A percentile compares a stretch with the other conserved stretches of the same genome.
Evolutionary conservation across 2,797 vertebrate species (phyloP).

Genomic region (Pantherophis alleghaniensis): DNA sequence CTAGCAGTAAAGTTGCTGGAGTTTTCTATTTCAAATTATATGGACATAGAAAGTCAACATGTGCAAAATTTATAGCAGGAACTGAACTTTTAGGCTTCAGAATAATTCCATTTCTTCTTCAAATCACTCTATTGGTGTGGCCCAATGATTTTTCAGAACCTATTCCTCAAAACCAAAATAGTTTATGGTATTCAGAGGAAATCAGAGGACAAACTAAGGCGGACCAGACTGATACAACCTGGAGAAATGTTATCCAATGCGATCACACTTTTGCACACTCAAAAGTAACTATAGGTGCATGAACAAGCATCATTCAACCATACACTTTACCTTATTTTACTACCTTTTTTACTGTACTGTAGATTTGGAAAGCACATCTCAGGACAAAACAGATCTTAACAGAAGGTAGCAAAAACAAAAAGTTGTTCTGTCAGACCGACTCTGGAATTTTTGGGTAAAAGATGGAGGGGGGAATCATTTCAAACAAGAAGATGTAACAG

Average conservation of each 20-base stretch:
- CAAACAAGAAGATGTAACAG: neutral
- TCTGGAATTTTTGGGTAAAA: neutral
- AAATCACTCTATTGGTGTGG: neutral
- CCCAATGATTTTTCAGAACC: neutral
- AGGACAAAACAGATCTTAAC: neutral
- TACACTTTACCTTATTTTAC: too few species aligned
- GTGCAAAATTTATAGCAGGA: neutral
- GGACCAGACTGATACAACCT: neutral
- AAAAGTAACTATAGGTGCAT: neutral
- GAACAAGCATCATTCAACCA: neutral
- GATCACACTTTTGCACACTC: neutral
- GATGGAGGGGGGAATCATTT: neutral
- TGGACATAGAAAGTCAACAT: neutral
- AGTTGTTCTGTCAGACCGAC: neutral
- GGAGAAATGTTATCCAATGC: neutral
- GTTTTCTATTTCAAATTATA: neutral
- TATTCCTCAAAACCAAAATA: neutral
- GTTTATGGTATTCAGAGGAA: neutral
- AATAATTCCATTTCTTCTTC: neutral
- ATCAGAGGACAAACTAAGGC: neutral
- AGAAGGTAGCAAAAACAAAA: neutral
- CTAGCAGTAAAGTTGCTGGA: neutral
- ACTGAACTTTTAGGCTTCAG: neutral
- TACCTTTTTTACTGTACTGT: neutral
- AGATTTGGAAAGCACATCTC: neutral